Percentiles rank a stretch among this genome's conserved stretches.
Conservation (phyloP, 92 coral and sea anemone genomes). For the Phenganax marumi region DNA sequence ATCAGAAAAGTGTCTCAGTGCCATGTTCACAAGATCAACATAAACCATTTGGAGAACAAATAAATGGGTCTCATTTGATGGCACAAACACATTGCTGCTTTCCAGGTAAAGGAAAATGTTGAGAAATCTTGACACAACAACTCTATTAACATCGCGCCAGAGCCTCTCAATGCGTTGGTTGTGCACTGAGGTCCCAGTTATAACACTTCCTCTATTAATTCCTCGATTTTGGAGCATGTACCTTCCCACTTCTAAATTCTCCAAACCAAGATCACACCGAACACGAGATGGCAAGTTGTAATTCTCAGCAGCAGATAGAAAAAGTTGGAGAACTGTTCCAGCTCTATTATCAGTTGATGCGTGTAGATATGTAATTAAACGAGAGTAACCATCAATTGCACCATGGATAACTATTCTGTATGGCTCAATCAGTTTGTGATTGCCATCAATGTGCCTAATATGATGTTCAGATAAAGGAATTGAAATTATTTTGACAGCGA, state of each 20-base stretch:
- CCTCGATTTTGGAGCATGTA: conserved; percentile 3
- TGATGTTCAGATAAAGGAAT: neutral
- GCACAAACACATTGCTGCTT: neutral
- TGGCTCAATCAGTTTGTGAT: conserved; percentile 21
- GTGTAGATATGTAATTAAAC: neutral
- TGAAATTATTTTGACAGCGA: neutral
- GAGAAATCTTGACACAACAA: conserved; percentile 1
- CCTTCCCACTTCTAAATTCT: conserved; percentile 24
- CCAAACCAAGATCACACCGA: conserved; percentile 17
- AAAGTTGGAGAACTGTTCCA: neutral
- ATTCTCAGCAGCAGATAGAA: conserved; percentile 16
- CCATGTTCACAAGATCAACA: neutral
- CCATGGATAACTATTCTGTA: conserved; percentile 32
- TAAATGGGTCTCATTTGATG: conserved; percentile 8
- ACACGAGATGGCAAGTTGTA: conserved; percentile 23
- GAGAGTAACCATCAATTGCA: conserved; percentile 27
- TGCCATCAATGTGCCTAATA: conserved; percentile 28
- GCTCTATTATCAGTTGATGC: conserved; percentile 8
- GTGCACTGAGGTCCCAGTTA: conserved; percentile 21
- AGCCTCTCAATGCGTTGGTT: conserved; percentile 27
- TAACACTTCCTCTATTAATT: conserved; percentile 19
- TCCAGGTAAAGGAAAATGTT: conserved; percentile 17
- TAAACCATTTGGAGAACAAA: conserved; percentile 7
- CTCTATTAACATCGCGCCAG: conserved; percentile 25
- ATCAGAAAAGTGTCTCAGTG: neutral